These are phyloP conservation scores for Seriola rivoliana DNA, from an alignment of 2,113 vertebrate genomes.

Conservation along the genomic window DNA sequence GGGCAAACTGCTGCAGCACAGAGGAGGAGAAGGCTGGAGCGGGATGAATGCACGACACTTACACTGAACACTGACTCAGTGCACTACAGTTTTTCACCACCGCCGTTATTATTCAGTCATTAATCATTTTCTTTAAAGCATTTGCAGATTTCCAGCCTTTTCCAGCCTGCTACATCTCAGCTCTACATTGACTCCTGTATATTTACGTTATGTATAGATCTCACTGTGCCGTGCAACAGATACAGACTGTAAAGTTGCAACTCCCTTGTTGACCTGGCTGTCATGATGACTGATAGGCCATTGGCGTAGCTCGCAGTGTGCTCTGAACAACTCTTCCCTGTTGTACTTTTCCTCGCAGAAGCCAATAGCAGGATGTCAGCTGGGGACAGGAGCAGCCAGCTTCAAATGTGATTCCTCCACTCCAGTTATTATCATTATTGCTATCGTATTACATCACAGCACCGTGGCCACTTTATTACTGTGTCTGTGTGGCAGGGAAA, in stretches of 20 bases:
- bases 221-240: slow-evolving; percentile 26
- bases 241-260: slow-evolving; percentile 41
- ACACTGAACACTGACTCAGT: slow-evolving; percentile 7
- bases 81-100: not conserved
- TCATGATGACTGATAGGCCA: slow-evolving; percentile 67
- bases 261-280: slow-evolving; percentile 62
- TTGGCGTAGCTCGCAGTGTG: slow-evolving; percentile 43
- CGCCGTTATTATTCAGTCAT: not conserved
- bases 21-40: not conserved
- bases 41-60: slow-evolving; percentile 11
- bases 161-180: not conserved
- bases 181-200: slow-evolving; percentile 5
- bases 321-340: slow-evolving; percentile 44
- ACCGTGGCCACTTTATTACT: slow-evolving; percentile 63
- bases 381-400: slow-evolving; percentile 37
- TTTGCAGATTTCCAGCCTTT: not conserved
- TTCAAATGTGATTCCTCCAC: slow-evolving; percentile 53
- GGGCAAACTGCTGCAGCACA: slow-evolving; percentile 42
- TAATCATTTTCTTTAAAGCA: slow-evolving; percentile 7
- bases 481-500: slow-evolving; percentile 32
- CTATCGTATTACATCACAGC: slow-evolving; percentile 62
- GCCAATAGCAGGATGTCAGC: slow-evolving; percentile 39
- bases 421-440: slow-evolving; percentile 63
- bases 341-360: slow-evolving; percentile 34
- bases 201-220: slow-evolving; percentile 19